Conservation (phyloP, 2,113 vertebrate species). For the Tapirus terrestris region DNA sequence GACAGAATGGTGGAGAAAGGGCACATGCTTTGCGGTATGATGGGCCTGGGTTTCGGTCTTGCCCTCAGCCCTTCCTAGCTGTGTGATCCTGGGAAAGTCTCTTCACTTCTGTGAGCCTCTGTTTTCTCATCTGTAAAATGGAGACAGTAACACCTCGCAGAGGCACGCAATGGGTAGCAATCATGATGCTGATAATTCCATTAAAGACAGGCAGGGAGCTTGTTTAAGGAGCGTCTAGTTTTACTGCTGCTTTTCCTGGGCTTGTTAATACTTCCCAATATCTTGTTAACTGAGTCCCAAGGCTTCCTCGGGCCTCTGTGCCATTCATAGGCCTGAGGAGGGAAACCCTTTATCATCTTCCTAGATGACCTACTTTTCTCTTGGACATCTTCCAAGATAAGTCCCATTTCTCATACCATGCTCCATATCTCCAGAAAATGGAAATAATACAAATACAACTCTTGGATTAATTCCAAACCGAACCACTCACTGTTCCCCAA, state of each 20-base stretch:
- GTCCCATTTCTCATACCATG: conserved; percentile 71
- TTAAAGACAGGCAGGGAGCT: not conserved
- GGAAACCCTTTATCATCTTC: not conserved
- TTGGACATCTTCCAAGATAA: conserved; percentile 64
- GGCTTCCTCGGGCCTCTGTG: not conserved
- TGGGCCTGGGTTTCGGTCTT: not conserved
- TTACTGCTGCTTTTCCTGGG: not conserved
- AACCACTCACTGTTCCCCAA: not conserved
- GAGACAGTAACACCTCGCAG: not conserved
- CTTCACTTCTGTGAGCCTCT: not conserved
- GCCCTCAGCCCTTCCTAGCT: not conserved
- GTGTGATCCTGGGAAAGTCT: not conserved
- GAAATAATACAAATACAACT: conserved; percentile 68
- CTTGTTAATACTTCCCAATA: conserved; percentile 36
- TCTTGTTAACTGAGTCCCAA: not conserved
- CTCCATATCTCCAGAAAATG: conserved; percentile 75
- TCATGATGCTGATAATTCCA: not conserved
- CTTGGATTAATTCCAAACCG: conserved; percentile 45
- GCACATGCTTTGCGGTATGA: not conserved
- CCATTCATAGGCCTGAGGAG: not conserved
- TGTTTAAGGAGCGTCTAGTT: not conserved
- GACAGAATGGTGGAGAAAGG: not conserved
- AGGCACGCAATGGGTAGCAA: not conserved
- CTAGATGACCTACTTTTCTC: not conserved
- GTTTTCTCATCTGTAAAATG: not conserved